phyloP scores from a whole-genome alignment of 2,888 invertebrate species.

The Eremobia ochroleuca region DNA sequence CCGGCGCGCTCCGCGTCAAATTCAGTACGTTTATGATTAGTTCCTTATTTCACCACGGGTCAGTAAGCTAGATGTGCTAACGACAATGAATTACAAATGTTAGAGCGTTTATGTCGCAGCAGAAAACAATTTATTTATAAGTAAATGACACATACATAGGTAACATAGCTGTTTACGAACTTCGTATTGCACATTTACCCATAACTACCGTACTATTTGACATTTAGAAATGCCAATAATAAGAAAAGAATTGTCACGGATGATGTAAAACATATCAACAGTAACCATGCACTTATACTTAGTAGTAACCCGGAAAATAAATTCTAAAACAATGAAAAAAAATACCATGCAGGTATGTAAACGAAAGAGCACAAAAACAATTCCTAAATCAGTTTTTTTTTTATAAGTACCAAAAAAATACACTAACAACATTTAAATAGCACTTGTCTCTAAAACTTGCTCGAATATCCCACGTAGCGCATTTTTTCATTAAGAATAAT shows the following conservation, averaged over 20 bases:
- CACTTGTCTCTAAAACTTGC: conserved; percentile 27
- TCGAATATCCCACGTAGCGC: conserved; percentile 59
- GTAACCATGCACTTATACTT: not conserved
- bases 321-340: conserved; percentile 16
- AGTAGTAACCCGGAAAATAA: not conserved
- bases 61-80: not conserved
- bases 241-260: not conserved
- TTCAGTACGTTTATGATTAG: not conserved
- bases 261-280: not conserved
- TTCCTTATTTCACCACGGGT: conserved; percentile 22
- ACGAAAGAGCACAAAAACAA: not conserved
- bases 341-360: not conserved
- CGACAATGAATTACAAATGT: not conserved
- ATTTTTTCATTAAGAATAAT: conserved; percentile 61
- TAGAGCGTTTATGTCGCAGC: too few relatives aligned
- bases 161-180: not conserved
- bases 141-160: not conserved
- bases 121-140: not conserved
- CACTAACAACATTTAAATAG: conserved; percentile 23
- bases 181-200: not conserved
- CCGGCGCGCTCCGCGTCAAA: not conserved
- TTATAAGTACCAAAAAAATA: not conserved
- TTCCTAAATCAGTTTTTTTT: not conserved
- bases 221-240: conserved; percentile 15
- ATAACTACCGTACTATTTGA: conserved; percentile 1